Conservation (phyloP, 2,113 vertebrate genomes). For the Dipodomys ordii region DNA sequence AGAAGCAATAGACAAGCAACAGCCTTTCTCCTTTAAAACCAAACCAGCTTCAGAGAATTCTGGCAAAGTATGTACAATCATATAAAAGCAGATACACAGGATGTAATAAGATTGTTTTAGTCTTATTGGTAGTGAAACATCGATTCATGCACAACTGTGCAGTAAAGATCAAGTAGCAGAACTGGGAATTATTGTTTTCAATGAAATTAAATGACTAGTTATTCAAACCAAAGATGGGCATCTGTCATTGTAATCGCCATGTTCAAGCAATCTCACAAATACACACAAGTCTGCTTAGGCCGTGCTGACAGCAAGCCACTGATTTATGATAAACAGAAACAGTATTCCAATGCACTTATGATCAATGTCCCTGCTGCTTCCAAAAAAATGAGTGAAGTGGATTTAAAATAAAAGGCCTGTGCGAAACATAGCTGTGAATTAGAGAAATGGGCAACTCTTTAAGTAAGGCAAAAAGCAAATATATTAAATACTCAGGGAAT, state of each 20-base stretch:
- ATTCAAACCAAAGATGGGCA: background rate
- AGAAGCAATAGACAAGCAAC: background rate
- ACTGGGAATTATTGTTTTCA: slow-evolving; percentile 17
- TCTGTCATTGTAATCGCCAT: background rate
- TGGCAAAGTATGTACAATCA: background rate
- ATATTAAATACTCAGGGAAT: background rate
- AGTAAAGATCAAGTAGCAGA: slow-evolving; percentile 17
- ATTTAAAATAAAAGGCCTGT: slow-evolving; percentile 32
- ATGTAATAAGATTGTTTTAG: background rate
- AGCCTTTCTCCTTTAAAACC: background rate
- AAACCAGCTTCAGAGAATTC: background rate
- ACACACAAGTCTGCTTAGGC: background rate
- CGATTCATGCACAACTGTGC: slow-evolving; percentile 2
- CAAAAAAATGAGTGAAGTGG: background rate
- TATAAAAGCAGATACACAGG: background rate
- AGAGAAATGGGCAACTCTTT: background rate
- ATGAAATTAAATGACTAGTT: slow-evolving; percentile 3
- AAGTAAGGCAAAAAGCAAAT: background rate
- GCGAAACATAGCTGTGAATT: background rate
- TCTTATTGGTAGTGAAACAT: background rate
- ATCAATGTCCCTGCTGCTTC: slow-evolving; percentile 6
- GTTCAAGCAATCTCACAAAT: background rate
- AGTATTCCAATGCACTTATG: background rate
- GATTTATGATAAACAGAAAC: slow-evolving; percentile 8
- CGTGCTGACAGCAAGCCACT: background rate